Base-by-base conservation (phyloP, 2,797 vertebrate genomes). In the Helostoma temminkii region DNA sequence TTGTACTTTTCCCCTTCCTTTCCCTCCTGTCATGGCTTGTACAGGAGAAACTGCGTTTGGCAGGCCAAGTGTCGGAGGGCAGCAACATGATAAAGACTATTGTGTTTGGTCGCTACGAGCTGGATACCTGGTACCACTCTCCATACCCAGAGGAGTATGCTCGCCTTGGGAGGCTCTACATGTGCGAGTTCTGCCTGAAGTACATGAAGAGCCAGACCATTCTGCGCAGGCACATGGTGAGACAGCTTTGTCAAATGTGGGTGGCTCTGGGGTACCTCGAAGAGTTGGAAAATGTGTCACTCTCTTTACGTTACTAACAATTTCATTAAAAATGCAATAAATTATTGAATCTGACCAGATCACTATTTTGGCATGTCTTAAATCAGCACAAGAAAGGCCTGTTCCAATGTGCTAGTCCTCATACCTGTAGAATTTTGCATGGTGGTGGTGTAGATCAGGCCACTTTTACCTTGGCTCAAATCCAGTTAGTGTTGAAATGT, bases 171-270 rank as follows among this genome's bases (percentile, higher is more conserved):
- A 93, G 96, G 26, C 97, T 99, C 73, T 98, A 97, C 87, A 97
- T 99, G 96, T 98, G 97, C 47, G 97, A 99, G 86, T 99, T 99
- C 91, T 99, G 97, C 78, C 96, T 99, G 53, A 99, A 99, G 64
- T 99, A 98, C 37, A 98, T 99, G 96, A 99, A 98, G 94, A 99
- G 97, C 82, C 96, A 98, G 87, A 99, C 97, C 12, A 98, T 98
- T 65, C 95, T 99, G 26, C 94, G 96, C 22, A 91, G 96, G 18
- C 97, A 98, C 91, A 97, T 97, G 97, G 97, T 98, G 66, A 85
- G 80, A 8, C 15, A 9, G 39, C 25, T 21, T 36, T 49, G 30
- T 36, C 14, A 52, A 3, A 16, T 22, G n/a, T 2, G 6, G 9
- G 9, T 12, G 9, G 15, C 19, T 18, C 12, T 36, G 6, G 6